Base-by-base conservation (phyloP, 1,140 invertebrate genomes). In the Heliothis virescens region DNA sequence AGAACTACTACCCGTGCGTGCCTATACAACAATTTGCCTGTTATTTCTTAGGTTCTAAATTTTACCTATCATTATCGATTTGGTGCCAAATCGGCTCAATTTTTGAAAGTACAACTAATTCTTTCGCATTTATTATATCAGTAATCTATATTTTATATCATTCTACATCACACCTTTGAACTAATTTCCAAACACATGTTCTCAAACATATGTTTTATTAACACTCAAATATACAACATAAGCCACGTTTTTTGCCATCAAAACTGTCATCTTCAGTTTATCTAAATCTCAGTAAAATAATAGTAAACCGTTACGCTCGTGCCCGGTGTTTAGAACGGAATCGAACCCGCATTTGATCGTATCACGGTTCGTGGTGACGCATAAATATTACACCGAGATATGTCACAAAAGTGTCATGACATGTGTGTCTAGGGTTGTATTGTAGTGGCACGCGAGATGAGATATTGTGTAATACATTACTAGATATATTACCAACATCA, bases 291-390 rank as follows among this genome's bases (percentile, higher is more conserved):
- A 21, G 48, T 26, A 41, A 77, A 65, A 77, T 29, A 65, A 53
- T 72, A 53, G 52, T 15, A 67, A 41, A 84, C 88, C 89, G 88
- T 90, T 91, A 89, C 60, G 83, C 80, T 85, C 82, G 81, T 65
- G 81, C 74, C 73, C 86, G 82, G 81, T 74, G 75, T 80, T 73
- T 73, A 65, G 60, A 82, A 85, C 82, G 83, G 86, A 88, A 84
- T 89, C 87, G 83, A 92, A 89, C 92, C 92, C 92, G 92, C 88
- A 93, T 92, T 34, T 79, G 91, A 93, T 93, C 79, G 73, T 92
- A 93, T 93, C 92, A 57, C 16, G 1, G 81, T 83, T 86, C 92
- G 92, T 92, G 92, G 86, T 85, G 77, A 81, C 87, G 92, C 92
- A 93, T 92, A 88, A 80, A 78, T 79, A 29, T 65, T 60, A 79